Evolutionary conservation across 2,113 vertebrate genomes (phyloP).

Genomic region (Erpornis zantholeuca): DNA sequence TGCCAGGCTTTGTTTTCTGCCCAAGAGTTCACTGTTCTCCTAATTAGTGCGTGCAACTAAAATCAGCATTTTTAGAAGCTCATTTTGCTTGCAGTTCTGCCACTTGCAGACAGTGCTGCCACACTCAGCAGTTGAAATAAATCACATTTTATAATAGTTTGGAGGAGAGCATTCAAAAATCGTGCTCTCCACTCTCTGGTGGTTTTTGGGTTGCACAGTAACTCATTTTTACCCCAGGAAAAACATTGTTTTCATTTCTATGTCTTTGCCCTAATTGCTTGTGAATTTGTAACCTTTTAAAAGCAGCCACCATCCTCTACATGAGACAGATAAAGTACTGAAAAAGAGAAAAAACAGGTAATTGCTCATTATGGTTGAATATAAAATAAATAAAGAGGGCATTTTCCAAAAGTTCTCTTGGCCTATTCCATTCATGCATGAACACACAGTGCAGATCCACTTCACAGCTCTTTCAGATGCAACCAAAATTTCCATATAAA

Average conservation of each 20-base stretch:
- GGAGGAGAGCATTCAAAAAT: not conserved
- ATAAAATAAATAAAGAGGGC: not conserved
- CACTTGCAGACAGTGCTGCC: not conserved
- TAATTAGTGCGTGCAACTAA: not conserved
- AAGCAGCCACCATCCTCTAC: not conserved
- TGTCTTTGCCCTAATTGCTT: not conserved
- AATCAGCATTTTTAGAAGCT: not conserved
- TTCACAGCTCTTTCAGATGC: not conserved
- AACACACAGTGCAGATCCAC: not conserved
- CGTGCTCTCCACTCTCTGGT: not conserved
- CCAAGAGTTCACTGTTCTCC: not conserved
- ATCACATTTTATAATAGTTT: not conserved
- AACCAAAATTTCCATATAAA: not conserved
- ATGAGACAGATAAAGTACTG: not conserved
- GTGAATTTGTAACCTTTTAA: not conserved
- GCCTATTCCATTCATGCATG: not conserved
- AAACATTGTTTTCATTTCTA: not conserved
- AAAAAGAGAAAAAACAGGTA: not conserved
- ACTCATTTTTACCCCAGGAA: not conserved
- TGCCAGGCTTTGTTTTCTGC: not conserved
- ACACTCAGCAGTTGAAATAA: not conserved
- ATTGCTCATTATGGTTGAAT: not conserved
- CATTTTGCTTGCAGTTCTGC: not conserved
- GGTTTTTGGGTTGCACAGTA: not conserved
- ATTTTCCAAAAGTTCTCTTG: not conserved